Evolutionary conservation across 2,113 vertebrate genomes (phyloP), one percentile per base, ranked within the genome.

Genomic region (Aegithalos caudatus): DNA sequence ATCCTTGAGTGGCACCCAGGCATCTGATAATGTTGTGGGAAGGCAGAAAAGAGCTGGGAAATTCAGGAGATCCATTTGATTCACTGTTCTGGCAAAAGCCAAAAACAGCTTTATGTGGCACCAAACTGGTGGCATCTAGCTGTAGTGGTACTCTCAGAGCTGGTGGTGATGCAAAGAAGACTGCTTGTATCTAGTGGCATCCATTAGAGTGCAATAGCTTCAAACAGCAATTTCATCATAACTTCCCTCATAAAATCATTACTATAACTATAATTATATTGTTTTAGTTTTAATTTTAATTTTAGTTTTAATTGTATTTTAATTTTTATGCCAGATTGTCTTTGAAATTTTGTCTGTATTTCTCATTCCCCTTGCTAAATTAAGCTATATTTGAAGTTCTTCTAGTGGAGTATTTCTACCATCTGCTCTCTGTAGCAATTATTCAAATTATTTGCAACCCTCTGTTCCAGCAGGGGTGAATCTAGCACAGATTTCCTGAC

Each of bases 381-480:
- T 81, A 88, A 88, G 33, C 47, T 86, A 23, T 78, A 80, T 90
- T 88, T 84, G 54, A 62, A 79, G 61, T 16, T 80, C 22, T 94
- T 90, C 70, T 88, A 66, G 47, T 53, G 35, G 58, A 66, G 5
- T 90, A 44, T 92, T 95, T 88, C 71, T 88, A 37, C 85, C 85
- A 92, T 91, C 86, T 94, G 90, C 44, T 92, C 51, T 88, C 60
- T 90, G 79, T 47, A 70, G 79, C 85, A 92, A 88, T 86, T 94
- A 93, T 71, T 93, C 56, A 90, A 70, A 81, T 93, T 88, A 86
- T 90, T 94, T 95, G 64, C 85, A 92, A 37, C 22, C 51, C 54
- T 69, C 56, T 86, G 51, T 74, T 78, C 92, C 51, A 83, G 79
- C 64, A 94, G 66, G 47, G 67, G 67, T 83, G 67, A 83, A 73